Base-by-base conservation (phyloP, 2,113 vertebrate genomes). In the Cyanoderma ruficeps region DNA sequence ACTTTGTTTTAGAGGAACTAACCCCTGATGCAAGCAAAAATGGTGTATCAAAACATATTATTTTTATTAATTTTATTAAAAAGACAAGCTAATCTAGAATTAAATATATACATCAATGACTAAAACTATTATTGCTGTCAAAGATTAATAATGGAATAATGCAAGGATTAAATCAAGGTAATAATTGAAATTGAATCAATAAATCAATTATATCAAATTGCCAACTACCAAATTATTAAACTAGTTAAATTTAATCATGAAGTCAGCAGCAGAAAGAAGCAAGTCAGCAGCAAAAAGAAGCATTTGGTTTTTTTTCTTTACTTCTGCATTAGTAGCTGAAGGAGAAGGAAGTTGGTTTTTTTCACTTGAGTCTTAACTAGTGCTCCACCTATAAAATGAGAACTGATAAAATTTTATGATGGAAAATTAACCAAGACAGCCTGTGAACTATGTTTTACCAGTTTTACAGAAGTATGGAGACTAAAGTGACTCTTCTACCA, bases 271-370 rank as follows among this genome's bases (percentile, higher is more conserved):
- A 90, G 37, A 63, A 56, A 72, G 23, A 81, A 37, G 2, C 0
- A 90, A 20, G 4, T 76, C 84, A 79, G 28, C n/a, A 88, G 50
- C 84, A 90, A n/a, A 63, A 56, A 72, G 23, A 81, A 37, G 2
- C 0, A 0, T 21, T 75, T n/a, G 1, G 1, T 0, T 1, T 8
- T 2, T 2, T 47, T 76, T 41, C 49, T 72, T 79, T 84, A 63
- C 5, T 70, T 88, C 14, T 79, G 13, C 24, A 6, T 52, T 65
- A 33, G 14, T 49, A 83, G 9, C 13, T 87, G 35, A 87, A 76
- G 13, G 37, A 65, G 12, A 76, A 77, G 4, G 39, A 39, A 39
- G 39, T 39, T 24, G 71, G 18, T 42, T 87, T 61, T 25, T 74
- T 85, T 92, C 13, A 18, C 42, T 44, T 52, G 8, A 64, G 11